Evolutionary conservation across 2,113 vertebrate species (phyloP), one percentile per base, ranked within the genome.

Genomic region (Rhinichthys klamathensis): DNA sequence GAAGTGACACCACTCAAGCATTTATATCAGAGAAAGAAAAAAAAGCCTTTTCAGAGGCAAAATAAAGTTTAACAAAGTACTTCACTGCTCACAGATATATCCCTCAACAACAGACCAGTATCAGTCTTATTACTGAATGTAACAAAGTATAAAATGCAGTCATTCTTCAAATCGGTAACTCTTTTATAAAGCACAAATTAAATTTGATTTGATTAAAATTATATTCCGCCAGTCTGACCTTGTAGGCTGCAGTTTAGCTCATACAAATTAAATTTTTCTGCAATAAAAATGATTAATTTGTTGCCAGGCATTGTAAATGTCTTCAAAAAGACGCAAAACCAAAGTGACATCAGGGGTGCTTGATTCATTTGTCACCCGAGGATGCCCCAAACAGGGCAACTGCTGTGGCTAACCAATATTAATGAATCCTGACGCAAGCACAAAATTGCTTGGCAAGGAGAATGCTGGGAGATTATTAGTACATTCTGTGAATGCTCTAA

Each of bases 131-230:
- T 95, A 95, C 87, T 88, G 91, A 89, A 93, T 84, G 93, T 94
- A 94, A 94, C 94, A 94, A 94, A 94, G 92, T 91, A 93, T 90
- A 90, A 95, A 93, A 95, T 93, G 93, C 92, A 92, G 94, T 92
- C 92, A 94, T 95, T 93, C 93, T 94, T 95, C 93, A 95, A 93
- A 92, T 88, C 90, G 91, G 93, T 93, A 94, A 95, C 93, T 95
- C 94, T 95, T 95, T 95, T 94, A 95, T 94, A 95, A 95, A 92
- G 91, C 93, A 94, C 93, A 95, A 93, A 95, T 95, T 94, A 94
- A 94, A 95, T 91, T 93, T 95, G 91, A 95, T 95, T 94, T 94
- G 93, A 95, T 95, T 94, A 95, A 95, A 95, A 95, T 95, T 92
- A 92, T 93, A 95, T 95, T 95, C 94, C 92, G 89, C 91, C 94